Conservation (phyloP, 1,140 invertebrate genomes). For the Gonatopus flavifemur region DNA sequence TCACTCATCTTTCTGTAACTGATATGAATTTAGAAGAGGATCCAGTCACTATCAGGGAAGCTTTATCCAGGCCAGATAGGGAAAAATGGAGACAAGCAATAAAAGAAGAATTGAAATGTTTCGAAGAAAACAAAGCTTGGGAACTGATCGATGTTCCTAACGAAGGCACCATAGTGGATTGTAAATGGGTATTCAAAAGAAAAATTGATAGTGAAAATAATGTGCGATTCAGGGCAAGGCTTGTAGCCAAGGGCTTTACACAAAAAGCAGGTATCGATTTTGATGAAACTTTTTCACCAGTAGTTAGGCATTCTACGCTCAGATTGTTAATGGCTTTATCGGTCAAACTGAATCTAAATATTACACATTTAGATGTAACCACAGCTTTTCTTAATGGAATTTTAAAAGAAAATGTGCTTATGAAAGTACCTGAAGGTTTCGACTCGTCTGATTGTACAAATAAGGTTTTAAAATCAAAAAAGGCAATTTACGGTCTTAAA, state of each 20-base stretch:
- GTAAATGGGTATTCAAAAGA: constrained; percentile 51
- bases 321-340: constrained; percentile 27
- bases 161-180: constrained; percentile 18
- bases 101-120: constrained; percentile 21
- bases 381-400: constrained; percentile 52
- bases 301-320: constrained; percentile 12
- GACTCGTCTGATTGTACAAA: constrained; percentile 9
- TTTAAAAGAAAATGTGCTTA: constrained; percentile 47
- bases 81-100: constrained; percentile 14
- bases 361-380: constrained; percentile 42
- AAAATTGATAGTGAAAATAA: constrained; percentile 29
- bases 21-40: too few relatives aligned
- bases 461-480: constrained; percentile 37
- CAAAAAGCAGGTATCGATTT: constrained; percentile 44
- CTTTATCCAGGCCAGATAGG: neutral
- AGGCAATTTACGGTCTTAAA: constrained; percentile 51
- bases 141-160: constrained; percentile 23
- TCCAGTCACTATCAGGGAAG: too few relatives aligned
- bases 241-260: constrained; percentile 52
- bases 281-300: constrained; percentile 39
- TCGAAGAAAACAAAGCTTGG: constrained; percentile 35
- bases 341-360: constrained; percentile 17
- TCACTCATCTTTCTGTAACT: too few relatives aligned
- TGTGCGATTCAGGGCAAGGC: constrained; percentile 46
- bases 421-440: constrained; percentile 45